These are phyloP conservation scores for Megaceryle torquata DNA, from an alignment of 2,113 vertebrate species.

Conservation along the genomic window DNA sequence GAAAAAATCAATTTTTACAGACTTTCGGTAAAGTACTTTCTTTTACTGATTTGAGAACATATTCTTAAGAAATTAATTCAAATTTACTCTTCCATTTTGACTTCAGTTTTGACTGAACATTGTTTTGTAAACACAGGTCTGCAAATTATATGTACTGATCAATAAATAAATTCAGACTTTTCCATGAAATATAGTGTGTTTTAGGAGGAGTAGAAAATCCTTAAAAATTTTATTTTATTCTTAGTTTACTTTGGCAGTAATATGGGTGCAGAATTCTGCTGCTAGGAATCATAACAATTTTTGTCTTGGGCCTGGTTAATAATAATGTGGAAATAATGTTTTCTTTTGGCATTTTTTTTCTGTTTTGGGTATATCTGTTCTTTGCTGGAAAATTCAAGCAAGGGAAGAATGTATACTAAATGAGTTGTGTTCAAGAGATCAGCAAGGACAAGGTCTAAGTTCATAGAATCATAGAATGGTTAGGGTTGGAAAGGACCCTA, in stretches of 20 bases:
- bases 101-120: background rate
- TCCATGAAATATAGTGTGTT: background rate
- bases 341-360: background rate
- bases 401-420: background rate
- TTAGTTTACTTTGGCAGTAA: background rate
- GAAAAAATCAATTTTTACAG: background rate
- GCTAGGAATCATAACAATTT: background rate
- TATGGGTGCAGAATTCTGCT: background rate
- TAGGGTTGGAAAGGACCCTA: too few relatives aligned
- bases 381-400: background rate
- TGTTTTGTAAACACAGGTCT: background rate
- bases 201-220: background rate
- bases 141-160: background rate
- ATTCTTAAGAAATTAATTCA: background rate
- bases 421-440: background rate
- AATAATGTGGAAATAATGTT: background rate
- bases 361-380: fast-evolving
- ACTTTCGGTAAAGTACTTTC: background rate
- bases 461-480: too few relatives aligned
- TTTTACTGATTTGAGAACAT: background rate
- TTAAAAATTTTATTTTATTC: background rate
- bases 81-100: background rate
- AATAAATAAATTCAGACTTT: background rate
- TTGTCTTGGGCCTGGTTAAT: background rate
- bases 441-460: background rate